phyloP scores from a whole-genome alignment of 2,888 invertebrate species.

The Tetropium fuscum region DNA sequence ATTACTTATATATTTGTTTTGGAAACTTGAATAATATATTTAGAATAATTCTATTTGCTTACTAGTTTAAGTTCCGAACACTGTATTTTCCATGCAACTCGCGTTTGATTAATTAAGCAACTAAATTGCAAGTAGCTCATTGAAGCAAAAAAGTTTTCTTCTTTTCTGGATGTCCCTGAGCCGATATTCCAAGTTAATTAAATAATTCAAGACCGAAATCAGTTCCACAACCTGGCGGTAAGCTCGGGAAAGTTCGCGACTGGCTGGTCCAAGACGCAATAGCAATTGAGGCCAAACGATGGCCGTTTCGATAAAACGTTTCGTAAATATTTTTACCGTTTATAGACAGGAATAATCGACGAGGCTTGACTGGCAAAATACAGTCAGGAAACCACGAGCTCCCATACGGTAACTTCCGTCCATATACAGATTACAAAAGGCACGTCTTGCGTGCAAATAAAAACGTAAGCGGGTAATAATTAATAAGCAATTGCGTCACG shows the following conservation, averaged over 20 bases:
- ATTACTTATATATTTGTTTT: too few species aligned
- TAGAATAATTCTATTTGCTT: too few species aligned
- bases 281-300: conserved; percentile 24
- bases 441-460: conserved; percentile 28
- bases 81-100: too few species aligned
- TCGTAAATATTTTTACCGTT: conserved; percentile 17
- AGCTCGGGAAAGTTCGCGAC: conserved; percentile 17
- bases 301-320: conserved; percentile 19
- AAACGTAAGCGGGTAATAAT: conserved; percentile 11
- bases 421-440: conserved; percentile 33
- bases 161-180: background rate
- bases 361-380: conserved; percentile 21
- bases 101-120: too few species aligned
- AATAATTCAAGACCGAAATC: conserved; percentile 15
- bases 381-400: conserved; percentile 33
- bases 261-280: conserved; percentile 12
- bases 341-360: conserved; percentile 15
- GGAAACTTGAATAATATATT: too few species aligned
- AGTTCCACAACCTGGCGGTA: conserved; percentile 1
- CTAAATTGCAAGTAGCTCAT: too few species aligned
- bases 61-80: too few species aligned
- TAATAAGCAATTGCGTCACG: conserved; percentile 18
- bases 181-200: conserved; percentile 9
- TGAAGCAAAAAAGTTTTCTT: too few species aligned
- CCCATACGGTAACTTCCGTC: conserved; percentile 38